These are phyloP conservation scores for Ardeotis arabs DNA, from an alignment of 2,113 vertebrate genomes.

Conservation along the genomic window DNA sequence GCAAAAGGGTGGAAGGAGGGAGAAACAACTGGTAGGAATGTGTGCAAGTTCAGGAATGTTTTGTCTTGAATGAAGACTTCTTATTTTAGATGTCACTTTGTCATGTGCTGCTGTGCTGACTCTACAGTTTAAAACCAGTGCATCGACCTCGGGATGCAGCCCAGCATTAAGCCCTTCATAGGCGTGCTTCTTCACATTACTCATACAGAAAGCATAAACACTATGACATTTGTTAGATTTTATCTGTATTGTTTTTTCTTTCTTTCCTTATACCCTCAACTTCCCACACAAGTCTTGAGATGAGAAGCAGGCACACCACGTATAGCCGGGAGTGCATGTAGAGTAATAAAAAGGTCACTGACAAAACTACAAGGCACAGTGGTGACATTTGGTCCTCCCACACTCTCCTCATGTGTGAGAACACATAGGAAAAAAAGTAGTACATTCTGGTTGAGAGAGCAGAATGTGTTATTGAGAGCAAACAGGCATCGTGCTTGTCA, in stretches of 20 bases:
- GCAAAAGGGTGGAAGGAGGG: not conserved
- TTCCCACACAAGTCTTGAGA: not conserved
- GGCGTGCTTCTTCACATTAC: not conserved
- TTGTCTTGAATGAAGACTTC: not conserved
- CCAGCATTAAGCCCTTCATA: not conserved
- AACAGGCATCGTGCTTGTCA: not conserved
- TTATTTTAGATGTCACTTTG: not conserved
- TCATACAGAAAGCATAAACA: not conserved
- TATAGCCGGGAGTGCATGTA: accelerated
- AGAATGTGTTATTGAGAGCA: not conserved
- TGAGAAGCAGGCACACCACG: not conserved
- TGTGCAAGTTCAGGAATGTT: not conserved
- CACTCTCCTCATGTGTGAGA: not conserved
- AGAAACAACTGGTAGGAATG: accelerated
- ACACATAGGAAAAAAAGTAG: not conserved
- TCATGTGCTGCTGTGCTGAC: not conserved
- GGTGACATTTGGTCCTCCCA: conserved; percentile 55
- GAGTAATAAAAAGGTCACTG: not conserved
- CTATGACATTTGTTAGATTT: not conserved
- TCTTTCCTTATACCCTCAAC: not conserved
- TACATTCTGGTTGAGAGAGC: not conserved
- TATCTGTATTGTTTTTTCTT: not conserved
- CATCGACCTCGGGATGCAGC: not conserved
- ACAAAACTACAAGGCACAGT: not conserved
- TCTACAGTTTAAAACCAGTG: not conserved